phyloP scores from a whole-genome alignment of 2,797 vertebrate genomes.

The Malacoraja senta region DNA sequence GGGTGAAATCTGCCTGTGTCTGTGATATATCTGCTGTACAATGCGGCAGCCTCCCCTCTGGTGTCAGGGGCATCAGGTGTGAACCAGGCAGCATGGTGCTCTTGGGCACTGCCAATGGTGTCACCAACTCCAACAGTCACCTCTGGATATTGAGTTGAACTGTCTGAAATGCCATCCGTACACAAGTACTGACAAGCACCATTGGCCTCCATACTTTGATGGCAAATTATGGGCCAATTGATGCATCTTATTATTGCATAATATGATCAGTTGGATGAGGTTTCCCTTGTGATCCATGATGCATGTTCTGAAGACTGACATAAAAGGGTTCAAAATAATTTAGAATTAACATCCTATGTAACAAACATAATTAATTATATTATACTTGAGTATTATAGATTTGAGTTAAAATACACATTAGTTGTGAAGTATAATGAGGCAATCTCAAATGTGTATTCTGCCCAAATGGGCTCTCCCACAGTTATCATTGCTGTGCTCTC shows the following conservation, averaged over 20 bases:
- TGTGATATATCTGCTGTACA: background rate
- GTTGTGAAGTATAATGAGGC: background rate
- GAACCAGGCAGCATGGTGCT: background rate
- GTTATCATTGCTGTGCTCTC: no score
- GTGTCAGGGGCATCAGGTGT: background rate
- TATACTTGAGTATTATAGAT: background rate
- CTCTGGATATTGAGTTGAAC: background rate
- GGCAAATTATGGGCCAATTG: background rate
- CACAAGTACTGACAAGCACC: no score
- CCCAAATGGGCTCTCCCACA: no score
- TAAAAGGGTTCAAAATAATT: background rate
- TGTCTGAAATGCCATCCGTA: no score
- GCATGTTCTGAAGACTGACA: background rate
- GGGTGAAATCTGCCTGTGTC: background rate
- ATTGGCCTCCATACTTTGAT: no score
- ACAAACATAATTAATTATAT: background rate
- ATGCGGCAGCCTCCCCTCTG: background rate
- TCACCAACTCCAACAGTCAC: background rate
- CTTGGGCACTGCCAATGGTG: background rate
- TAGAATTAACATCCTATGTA: background rate
- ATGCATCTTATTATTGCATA: background rate
- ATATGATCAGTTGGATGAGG: background rate
- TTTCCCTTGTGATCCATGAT: background rate
- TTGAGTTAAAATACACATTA: background rate
- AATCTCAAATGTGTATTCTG: background rate